A percentile compares a stretch with the other conserved stretches of the same genome.
Conservation (phyloP, 2,113 vertebrate species). For the Camarhynchus parvulus region DNA sequence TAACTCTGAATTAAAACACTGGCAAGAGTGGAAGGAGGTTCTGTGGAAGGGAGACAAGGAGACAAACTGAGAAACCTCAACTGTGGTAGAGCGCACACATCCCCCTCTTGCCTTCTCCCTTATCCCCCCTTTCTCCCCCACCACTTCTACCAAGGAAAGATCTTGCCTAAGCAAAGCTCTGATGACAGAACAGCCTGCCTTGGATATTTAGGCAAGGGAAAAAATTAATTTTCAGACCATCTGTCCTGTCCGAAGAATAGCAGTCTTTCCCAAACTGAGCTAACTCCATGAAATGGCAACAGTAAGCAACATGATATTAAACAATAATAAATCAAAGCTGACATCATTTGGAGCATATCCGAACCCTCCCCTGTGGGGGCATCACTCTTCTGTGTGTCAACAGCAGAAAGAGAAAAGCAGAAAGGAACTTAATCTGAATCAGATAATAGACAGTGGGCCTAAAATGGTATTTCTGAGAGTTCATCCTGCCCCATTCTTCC, state of each 20-base stretch:
- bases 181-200: background rate
- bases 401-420: background rate
- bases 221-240: conserved; percentile 25
- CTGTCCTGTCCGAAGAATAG: background rate
- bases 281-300: background rate
- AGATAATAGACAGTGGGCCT: background rate
- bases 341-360: background rate
- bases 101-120: background rate
- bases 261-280: background rate
- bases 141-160: background rate
- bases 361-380: background rate
- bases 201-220: background rate
- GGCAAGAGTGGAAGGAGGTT: background rate
- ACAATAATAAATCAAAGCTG: conserved; percentile 57
- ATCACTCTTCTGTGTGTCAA: conserved; percentile 18
- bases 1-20: background rate
- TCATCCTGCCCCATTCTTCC: background rate
- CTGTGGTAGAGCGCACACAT: background rate
- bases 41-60: background rate
- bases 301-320: conserved; percentile 43
- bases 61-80: conserved; percentile 18
- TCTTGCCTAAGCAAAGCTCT: conserved; percentile 5
- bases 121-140: background rate
- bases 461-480: background rate
- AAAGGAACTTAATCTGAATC: background rate